Conservation (phyloP, 2,797 vertebrate genomes). For the Danio choprae region DNA sequence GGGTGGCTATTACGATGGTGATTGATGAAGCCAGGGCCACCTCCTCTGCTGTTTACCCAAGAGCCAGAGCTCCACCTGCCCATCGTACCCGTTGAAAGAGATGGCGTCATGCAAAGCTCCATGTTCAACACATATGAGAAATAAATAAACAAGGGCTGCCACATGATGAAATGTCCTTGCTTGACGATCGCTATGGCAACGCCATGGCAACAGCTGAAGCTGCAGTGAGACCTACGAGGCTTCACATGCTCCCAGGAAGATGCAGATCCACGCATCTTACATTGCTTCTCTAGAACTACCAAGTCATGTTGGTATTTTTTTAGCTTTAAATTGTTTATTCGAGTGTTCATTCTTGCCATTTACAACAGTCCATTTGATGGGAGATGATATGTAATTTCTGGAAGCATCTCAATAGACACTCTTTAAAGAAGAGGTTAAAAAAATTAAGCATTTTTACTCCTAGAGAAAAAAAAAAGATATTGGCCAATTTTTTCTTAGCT, state of each 20-base stretch:
- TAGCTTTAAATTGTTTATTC: not conserved
- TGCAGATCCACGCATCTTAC: slow-evolving; percentile 35
- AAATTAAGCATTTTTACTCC: no score
- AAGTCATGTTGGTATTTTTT: not conserved
- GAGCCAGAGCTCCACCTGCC: slow-evolving; percentile 25
- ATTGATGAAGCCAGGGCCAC: slow-evolving; percentile 27
- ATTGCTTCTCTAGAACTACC: slow-evolving; percentile 11
- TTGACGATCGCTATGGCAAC: slow-evolving; percentile 74
- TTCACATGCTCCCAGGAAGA: slow-evolving; percentile 50
- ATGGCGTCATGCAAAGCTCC: slow-evolving; percentile 53
- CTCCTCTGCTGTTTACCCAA: slow-evolving; percentile 29
- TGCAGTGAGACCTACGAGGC: slow-evolving; percentile 68
- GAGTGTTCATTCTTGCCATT: not conserved
- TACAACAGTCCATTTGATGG: not conserved
- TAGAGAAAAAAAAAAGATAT: no score
- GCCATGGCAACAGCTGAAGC: slow-evolving; percentile 72
- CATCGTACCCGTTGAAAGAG: slow-evolving; percentile 24
- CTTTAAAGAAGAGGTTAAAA: no score
- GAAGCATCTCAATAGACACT: no score
- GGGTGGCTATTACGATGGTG: slow-evolving; percentile 28
- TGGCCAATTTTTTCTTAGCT: no score
- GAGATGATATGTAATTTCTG: no score
- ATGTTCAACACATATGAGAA: slow-evolving; percentile 53
- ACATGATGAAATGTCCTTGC: slow-evolving; percentile 64
- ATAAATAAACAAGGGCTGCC: slow-evolving; percentile 59